These are phyloP conservation scores for Eutolmus rufibarbis DNA, from an alignment of 2,888 invertebrate species.

Conservation along the genomic window DNA sequence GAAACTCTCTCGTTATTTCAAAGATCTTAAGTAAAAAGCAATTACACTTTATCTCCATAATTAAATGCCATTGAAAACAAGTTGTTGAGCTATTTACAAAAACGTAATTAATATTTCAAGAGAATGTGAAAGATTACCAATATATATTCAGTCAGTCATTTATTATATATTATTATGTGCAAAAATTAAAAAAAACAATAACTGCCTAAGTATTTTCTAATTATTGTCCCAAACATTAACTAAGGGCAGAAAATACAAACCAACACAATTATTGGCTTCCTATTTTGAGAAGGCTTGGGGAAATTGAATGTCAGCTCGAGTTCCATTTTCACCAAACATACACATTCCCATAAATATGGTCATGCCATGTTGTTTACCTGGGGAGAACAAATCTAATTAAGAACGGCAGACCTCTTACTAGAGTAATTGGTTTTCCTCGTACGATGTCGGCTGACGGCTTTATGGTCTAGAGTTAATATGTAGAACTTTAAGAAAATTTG, in stretches of 20 bases:
- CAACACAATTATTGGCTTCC: not conserved
- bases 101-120: not conserved
- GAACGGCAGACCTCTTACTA: not conserved
- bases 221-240: not conserved
- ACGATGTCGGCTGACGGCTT: not conserved
- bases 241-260: not conserved
- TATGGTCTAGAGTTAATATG: not conserved
- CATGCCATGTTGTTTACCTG: conserved; percentile 7
- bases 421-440: conserved; percentile 14
- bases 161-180: not conserved
- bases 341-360: not conserved
- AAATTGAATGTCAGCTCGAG: conserved; percentile 20
- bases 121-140: too few species aligned
- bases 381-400: conserved; percentile 29
- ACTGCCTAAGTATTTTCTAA: not conserved
- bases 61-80: not conserved
- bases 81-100: not conserved
- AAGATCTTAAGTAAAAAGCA: not conserved
- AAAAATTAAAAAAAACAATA: not conserved
- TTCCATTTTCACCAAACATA: not conserved
- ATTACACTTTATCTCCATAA: not conserved
- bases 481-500: not conserved
- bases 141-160: too few species aligned
- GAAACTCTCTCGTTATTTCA: not conserved
- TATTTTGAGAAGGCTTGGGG: not conserved